Conservation (phyloP, 1,140 invertebrate genomes). For the Sesamia nonagrioides region DNA sequence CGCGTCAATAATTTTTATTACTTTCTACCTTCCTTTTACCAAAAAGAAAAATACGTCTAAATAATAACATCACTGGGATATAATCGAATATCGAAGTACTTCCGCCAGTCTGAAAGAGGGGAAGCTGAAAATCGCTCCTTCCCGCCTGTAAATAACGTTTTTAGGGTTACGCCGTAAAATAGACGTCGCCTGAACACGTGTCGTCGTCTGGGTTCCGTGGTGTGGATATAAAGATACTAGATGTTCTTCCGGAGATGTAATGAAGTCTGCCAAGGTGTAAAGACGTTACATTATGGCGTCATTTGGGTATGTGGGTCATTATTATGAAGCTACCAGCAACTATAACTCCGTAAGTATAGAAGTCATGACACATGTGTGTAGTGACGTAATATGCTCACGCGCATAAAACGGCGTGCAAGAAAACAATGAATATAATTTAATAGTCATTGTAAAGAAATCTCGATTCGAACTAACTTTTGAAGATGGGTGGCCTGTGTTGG, state of each 20-base stretch:
- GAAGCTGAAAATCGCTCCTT: constrained; percentile 75
- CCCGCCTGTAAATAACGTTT: constrained; percentile 77
- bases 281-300: no score
- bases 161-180: constrained; percentile 71
- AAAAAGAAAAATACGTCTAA: constrained; percentile 38
- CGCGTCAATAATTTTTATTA: constrained; percentile 12
- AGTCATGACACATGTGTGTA: no score
- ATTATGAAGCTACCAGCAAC: no score
- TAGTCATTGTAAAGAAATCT: no score
- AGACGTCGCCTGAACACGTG: constrained; percentile 69
- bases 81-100: constrained; percentile 69
- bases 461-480: no score
- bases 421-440: no score
- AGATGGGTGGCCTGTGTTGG: no score
- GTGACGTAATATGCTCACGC: no score
- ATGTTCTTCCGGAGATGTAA: constrained; percentile 2
- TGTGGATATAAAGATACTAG: constrained; percentile 33
- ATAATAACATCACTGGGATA: constrained; percentile 47
- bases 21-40: not conserved
- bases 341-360: no score
- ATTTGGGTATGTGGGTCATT: no score
- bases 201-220: constrained; percentile 55
- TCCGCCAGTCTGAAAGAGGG: constrained; percentile 59
- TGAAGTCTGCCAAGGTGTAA: not conserved
- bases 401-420: no score